phyloP scores from a whole-genome alignment of 2,888 invertebrate genomes.

The Hybos culiciformis region DNA sequence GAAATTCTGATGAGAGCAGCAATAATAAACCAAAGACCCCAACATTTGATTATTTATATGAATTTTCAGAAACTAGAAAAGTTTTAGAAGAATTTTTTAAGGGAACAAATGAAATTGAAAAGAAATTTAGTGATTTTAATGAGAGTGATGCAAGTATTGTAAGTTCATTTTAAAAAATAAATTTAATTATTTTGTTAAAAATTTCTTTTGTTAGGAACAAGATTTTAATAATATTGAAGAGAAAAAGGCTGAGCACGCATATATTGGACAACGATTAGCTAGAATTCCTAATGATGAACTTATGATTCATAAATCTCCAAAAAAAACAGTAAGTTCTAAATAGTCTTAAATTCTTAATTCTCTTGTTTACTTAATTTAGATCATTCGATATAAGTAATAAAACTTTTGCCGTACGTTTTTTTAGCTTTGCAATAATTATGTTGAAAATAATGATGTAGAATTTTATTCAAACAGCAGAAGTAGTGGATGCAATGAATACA shows the following conservation, averaged over 20 bases:
- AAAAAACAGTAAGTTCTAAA: constrained; percentile 23
- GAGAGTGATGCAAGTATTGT: constrained; percentile 34
- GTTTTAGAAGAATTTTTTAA: constrained; percentile 86
- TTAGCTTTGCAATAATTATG: constrained; percentile 23
- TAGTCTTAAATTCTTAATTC: background rate
- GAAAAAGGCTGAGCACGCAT: constrained; percentile 29
- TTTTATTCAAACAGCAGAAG: constrained; percentile 35
- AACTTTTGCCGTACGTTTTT: constrained; percentile 2
- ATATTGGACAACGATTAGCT: constrained; percentile 35
- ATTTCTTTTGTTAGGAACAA: constrained; percentile 20
- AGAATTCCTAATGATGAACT: constrained; percentile 34
- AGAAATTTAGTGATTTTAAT: constrained; percentile 33
- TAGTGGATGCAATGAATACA: constrained; percentile 32
- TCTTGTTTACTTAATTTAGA: no score
- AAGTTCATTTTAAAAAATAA: constrained; percentile 13
- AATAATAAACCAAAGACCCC: constrained; percentile 33
- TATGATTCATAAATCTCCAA: constrained; percentile 30
- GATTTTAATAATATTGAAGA: constrained; percentile 22
- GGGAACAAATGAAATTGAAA: constrained; percentile 47
- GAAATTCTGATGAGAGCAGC: background rate
- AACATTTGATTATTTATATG: constrained; percentile 78
- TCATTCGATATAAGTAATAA: background rate
- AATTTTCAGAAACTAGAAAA: constrained; percentile 84
- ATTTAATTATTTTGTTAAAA: constrained; percentile 1
- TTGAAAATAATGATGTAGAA: constrained; percentile 33